A percentile compares a stretch with the other conserved stretches of the same genome.
These are phyloP conservation scores for Chlorodrepanis virens DNA, from an alignment of 2,113 vertebrate genomes.

Conservation along the genomic window DNA sequence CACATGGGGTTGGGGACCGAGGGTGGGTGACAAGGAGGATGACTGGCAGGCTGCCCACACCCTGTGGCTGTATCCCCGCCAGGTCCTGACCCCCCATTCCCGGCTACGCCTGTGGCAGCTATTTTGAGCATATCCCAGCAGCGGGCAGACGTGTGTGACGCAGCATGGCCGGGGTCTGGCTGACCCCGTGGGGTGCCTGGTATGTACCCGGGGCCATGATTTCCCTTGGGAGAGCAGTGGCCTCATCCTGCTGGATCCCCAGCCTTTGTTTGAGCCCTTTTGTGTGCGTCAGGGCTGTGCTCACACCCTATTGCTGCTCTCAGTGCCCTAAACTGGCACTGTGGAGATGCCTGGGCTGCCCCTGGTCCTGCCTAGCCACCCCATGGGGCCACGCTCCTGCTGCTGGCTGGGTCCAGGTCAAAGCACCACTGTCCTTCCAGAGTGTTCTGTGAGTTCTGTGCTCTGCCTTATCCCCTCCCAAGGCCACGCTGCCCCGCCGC, in stretches of 20 bases:
- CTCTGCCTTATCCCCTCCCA: background rate
- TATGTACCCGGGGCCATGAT: background rate
- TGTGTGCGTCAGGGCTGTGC: background rate
- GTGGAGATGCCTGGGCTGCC: background rate
- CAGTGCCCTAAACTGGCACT: background rate
- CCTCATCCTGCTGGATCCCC: background rate
- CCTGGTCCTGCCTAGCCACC: background rate
- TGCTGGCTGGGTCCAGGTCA: background rate
- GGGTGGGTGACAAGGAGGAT: background rate
- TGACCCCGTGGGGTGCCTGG: background rate
- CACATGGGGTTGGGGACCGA: rapidly evolving
- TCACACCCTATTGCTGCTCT: background rate
- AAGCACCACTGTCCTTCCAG: background rate
- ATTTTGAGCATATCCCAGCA: background rate
- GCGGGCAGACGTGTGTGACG: background rate
- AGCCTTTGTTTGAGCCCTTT: background rate
- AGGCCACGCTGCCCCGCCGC: rapidly evolving
- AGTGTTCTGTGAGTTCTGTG: background rate
- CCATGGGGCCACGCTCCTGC: rapidly evolving
- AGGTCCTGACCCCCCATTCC: background rate
- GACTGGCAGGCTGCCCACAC: background rate
- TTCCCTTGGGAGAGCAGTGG: background rate
- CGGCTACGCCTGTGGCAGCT: background rate
- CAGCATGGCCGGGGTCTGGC: background rate
- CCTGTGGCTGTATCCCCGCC: rapidly evolving